Evolutionary conservation across 2,113 vertebrate species (phyloP).

Genomic region (Alligator mississippiensis): DNA sequence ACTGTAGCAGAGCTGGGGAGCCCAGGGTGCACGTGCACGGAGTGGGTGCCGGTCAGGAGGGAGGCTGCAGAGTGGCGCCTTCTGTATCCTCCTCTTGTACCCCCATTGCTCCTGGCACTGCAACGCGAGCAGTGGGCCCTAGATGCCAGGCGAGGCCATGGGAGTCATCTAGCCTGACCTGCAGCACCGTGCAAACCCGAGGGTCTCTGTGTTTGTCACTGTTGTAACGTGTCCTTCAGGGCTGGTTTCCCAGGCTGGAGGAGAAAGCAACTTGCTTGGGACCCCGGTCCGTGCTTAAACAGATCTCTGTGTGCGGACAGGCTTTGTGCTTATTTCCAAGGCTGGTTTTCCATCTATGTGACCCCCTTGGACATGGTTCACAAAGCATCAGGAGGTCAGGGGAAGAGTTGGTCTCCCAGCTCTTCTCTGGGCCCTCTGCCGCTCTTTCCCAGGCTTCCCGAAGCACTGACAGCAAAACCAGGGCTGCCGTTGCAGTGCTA

Average conservation of each 20-base stretch:
- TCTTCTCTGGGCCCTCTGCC: neutral
- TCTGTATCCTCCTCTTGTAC: too few species aligned
- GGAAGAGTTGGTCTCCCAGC: neutral
- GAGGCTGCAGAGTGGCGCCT: too few species aligned
- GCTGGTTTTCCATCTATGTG: too few species aligned
- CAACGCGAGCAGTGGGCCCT: neutral
- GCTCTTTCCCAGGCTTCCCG: neutral
- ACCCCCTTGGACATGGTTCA: too few species aligned
- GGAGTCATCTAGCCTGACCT: neutral
- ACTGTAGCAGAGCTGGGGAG: too few species aligned
- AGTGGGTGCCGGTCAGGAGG: too few species aligned
- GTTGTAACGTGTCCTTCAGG: neutral
- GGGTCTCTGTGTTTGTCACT: neutral
- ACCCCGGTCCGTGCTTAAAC: too few species aligned
- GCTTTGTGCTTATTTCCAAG: too few species aligned
- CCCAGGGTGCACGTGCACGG: too few species aligned
- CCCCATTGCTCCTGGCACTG: neutral
- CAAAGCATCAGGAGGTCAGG: neutral
- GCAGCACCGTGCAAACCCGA: neutral
- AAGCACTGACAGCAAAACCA: neutral
- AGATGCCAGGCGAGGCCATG: neutral
- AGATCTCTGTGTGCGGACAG: too few species aligned
- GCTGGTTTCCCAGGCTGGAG: neutral
- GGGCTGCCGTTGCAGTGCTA: fast-evolving
- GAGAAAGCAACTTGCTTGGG: too few species aligned